These are phyloP conservation scores for Anoplophora glabripennis DNA, from an alignment of 1,140 invertebrate species.

Conservation along the genomic window DNA sequence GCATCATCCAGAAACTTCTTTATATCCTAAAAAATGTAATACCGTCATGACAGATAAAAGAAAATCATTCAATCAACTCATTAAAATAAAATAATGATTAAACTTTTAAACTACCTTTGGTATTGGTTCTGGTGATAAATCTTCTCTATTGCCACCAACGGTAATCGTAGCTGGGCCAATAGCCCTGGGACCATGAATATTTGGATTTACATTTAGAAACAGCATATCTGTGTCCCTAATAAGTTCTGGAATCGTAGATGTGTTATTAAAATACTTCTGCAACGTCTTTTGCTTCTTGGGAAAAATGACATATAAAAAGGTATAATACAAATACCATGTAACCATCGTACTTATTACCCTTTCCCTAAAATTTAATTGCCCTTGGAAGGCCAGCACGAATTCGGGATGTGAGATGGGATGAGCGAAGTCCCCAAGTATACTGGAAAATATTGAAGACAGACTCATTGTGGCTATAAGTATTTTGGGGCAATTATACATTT, in stretches of 20 bases:
- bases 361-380: constrained; percentile 5
- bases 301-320: background rate
- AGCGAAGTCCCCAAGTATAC: constrained; percentile 46
- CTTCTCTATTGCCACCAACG: too few relatives aligned
- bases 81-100: too few relatives aligned
- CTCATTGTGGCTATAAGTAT: constrained; percentile 37
- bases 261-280: constrained; percentile 47
- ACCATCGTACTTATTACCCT: constrained; percentile 6
- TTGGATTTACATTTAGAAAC: constrained; percentile 52
- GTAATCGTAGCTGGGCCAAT: constrained; percentile 11
- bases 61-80: too few relatives aligned
- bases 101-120: too few relatives aligned
- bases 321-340: background rate
- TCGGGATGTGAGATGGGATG: constrained; percentile 50
- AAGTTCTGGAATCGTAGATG: constrained; percentile 49
- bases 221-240: constrained; percentile 51
- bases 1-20: too few relatives aligned
- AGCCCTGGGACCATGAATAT: constrained; percentile 49
- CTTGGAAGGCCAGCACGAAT: constrained; percentile 1
- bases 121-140: too few relatives aligned
- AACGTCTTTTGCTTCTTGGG: constrained; percentile 36
- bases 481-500: constrained; percentile 42
- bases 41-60: too few relatives aligned
- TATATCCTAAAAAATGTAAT: too few relatives aligned
- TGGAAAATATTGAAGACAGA: constrained; percentile 22